Evolutionary conservation across 2,113 vertebrate genomes (phyloP).

Genomic region (Cyprinus carpio): DNA sequence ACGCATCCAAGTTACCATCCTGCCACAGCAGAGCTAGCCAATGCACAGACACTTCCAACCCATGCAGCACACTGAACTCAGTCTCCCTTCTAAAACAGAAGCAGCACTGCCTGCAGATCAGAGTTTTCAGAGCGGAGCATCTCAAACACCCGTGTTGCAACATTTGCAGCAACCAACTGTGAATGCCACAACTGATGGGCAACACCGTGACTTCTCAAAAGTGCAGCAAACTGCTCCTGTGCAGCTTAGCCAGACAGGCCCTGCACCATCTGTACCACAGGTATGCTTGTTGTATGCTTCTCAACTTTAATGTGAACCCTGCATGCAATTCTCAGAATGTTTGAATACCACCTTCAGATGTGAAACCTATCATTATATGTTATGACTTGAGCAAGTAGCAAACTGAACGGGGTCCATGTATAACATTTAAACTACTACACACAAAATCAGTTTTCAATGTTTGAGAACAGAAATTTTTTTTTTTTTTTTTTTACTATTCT

Average conservation of each 20-base stretch:
- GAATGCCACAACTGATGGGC: background rate
- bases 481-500: too few relatives aligned
- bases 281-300: slow-evolving; percentile 66
- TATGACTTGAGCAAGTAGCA: too few relatives aligned
- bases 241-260: slow-evolving; percentile 61
- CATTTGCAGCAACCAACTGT: background rate
- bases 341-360: too few relatives aligned
- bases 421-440: too few relatives aligned
- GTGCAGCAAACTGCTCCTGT: slow-evolving; percentile 22
- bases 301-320: too few relatives aligned
- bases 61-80: background rate
- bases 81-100: slow-evolving; percentile 60
- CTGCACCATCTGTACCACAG: slow-evolving; percentile 73
- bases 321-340: too few relatives aligned
- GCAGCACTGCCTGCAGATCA: slow-evolving; percentile 53
- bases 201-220: background rate
- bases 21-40: slow-evolving; percentile 15
- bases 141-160: background rate
- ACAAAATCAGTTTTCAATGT: too few relatives aligned
- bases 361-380: too few relatives aligned
- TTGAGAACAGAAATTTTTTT: too few relatives aligned
- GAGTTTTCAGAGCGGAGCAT: background rate
- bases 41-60: slow-evolving; percentile 14
- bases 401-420: too few relatives aligned
- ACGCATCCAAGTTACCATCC: slow-evolving; percentile 51